Evolutionary conservation across 2,797 vertebrate genomes (phyloP), one percentile per base, ranked within the genome.

Genomic region (Micromesistius poutassou): DNA sequence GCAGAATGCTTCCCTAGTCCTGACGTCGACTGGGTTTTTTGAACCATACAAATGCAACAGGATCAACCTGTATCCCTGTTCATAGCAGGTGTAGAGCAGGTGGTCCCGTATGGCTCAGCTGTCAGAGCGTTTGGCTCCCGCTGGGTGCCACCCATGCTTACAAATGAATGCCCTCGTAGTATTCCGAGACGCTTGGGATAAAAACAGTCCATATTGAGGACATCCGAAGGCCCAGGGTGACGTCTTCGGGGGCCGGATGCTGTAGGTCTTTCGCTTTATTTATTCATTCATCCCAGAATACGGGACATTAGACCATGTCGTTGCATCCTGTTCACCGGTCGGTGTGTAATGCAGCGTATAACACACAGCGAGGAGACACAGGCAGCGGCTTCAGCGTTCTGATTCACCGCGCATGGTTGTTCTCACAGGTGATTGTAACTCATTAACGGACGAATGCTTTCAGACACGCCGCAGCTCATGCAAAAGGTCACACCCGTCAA

Each of bases 351-450:
- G 62, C 25, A n/a, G 62, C 62, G 62, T 68, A 12, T 28, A 68
- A 25, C 46, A 25, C 62, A 2, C 62, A 68, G n/a, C 62, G 62
- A 28, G 62, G 62, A 28, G 62, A 68, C 2, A 25, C 25, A 4
- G 62, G 25, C 25, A 12, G 62, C n/a, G 9, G 62, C 55, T 8
- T 1, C 50, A n/a, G 12, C 5, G 50, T n/a, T 62, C 55, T 25
- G 55, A 62, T n/a, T 62, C 2, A 7, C 55, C 55, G 9, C 55
- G n/a, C 55, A 25, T 25, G 55, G 55, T 25, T 22, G 55, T 25
- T 25, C 55, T 62, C 55, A 62, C 55, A 62, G 55, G 55, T 62
- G 55, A 62, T 62, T 62, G 55, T 25, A 62, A 62, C 55, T 62
- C 55, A 62, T 62, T 62, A n/a, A 25, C 22, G 55, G 55, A 25